phyloP scores from a whole-genome alignment of 2,888 invertebrate genomes.

The Biston stratarius region DNA sequence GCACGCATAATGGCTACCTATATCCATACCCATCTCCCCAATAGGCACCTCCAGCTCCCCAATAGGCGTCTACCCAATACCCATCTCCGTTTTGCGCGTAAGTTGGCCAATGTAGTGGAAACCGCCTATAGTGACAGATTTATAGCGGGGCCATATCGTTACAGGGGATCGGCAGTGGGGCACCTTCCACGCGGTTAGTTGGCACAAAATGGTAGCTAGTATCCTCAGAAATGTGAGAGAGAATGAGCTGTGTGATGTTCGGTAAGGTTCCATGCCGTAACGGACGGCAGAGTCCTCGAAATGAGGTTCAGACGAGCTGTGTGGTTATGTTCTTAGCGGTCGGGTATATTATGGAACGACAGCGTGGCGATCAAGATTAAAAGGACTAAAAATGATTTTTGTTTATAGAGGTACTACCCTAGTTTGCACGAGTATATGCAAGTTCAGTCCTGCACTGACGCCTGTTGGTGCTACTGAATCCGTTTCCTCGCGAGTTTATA shows the following conservation, averaged over 20 bases:
- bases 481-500: no score
- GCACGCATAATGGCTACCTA: constrained; percentile 17
- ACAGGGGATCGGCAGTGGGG: constrained; percentile 18
- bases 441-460: no score
- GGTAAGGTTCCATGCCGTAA: not conserved
- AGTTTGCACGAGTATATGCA: no score
- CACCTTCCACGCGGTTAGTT: not conserved
- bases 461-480: no score
- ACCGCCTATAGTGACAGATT: constrained; percentile 35
- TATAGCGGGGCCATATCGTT: constrained; percentile 21
- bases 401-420: no score
- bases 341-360: not conserved
- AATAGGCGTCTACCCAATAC: constrained; percentile 20
- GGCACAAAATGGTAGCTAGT: not conserved
- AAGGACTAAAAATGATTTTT: no score
- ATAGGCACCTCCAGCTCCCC: constrained; percentile 2
- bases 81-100: constrained; percentile 31
- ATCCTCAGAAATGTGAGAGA: not conserved
- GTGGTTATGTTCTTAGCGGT: not conserved
- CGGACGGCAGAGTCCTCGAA: not conserved
- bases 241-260: not conserved
- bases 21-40: not conserved
- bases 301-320: not conserved
- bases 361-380: no score
- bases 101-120: constrained; percentile 38